A percentile compares a stretch with the other conserved stretches of the same genome.
Conservation (phyloP, 2,888 invertebrate genomes). For the Rhagonycha lutea region DNA sequence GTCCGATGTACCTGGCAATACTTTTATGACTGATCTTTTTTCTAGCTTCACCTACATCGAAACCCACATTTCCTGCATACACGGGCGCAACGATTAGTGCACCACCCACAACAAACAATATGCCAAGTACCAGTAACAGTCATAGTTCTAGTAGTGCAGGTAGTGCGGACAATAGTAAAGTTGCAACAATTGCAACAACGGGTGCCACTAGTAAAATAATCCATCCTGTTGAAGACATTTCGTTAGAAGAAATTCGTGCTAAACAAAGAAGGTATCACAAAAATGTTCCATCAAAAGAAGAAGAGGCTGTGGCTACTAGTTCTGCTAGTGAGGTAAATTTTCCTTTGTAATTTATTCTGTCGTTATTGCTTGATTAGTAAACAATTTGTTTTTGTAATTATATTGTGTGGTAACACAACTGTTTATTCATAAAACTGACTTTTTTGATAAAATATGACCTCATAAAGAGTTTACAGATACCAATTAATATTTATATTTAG, state of each 20-base stretch:
- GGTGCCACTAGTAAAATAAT: slow-evolving; percentile 88
- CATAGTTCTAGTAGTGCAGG: slow-evolving; percentile 10
- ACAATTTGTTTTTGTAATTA: neutral
- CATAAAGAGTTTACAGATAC: neutral
- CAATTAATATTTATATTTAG: neutral
- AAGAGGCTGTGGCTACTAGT: slow-evolving; percentile 46
- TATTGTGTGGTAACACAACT: neutral
- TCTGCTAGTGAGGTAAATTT: slow-evolving; percentile 48
- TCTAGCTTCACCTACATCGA: slow-evolving; percentile 13
- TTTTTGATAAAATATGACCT: neutral
- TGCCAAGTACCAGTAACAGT: slow-evolving; percentile 37
- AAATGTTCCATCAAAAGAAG: slow-evolving; percentile 44
- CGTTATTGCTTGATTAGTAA: neutral
- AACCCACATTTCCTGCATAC: slow-evolving; percentile 25
- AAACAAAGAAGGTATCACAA: slow-evolving; percentile 67
- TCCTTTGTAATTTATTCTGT: neutral
- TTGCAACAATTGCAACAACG: slow-evolving; percentile 72
- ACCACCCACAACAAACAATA: slow-evolving; percentile 67
- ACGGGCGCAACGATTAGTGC: slow-evolving; percentile 78
- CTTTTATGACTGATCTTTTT: neutral
- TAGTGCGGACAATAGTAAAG: slow-evolving; percentile 40
- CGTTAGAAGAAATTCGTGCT: slow-evolving; percentile 82
- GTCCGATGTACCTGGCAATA: neutral
- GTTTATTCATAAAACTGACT: neutral
- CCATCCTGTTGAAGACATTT: slow-evolving; percentile 92